phyloP scores from a whole-genome alignment of 2,113 vertebrate genomes.

The Grammomys dolichurus region DNA sequence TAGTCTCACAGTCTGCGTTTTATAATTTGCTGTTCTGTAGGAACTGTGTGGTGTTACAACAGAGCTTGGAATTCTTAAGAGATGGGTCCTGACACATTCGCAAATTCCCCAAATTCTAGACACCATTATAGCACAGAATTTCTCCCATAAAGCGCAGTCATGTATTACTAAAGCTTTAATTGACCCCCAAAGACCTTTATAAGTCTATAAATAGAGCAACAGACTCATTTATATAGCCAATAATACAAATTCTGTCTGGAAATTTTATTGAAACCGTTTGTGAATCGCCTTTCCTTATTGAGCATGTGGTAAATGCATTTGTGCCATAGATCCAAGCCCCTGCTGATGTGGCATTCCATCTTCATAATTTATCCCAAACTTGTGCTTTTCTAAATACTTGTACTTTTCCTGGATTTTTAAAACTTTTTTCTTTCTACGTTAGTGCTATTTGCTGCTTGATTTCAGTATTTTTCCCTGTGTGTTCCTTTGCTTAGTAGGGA shows the following conservation, averaged over 20 bases:
- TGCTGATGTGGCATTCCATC: neutral
- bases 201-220: slow-evolving; percentile 66
- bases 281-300: slow-evolving; percentile 57
- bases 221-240: slow-evolving; percentile 69
- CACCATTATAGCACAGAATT: slow-evolving; percentile 57
- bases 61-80: slow-evolving; percentile 50
- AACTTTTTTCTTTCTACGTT: neutral
- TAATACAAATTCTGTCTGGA: slow-evolving; percentile 69
- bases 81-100: slow-evolving; percentile 10
- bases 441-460: neutral
- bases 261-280: slow-evolving; percentile 64
- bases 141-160: slow-evolving; percentile 46
- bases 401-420: neutral
- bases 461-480: neutral
- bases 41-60: neutral
- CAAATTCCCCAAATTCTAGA: slow-evolving; percentile 58
- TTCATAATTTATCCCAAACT: slow-evolving; percentile 5
- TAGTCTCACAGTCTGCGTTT: slow-evolving; percentile 36
- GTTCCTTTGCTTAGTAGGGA: neutral
- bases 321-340: neutral
- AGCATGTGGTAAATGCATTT: slow-evolving; percentile 43
- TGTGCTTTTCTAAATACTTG: neutral
- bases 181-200: slow-evolving; percentile 59
- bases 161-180: slow-evolving; percentile 53
- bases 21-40: slow-evolving; percentile 7